Evolutionary conservation across 1,140 invertebrate genomes (phyloP).

Genomic region (Lamellibrachia luymesi): DNA sequence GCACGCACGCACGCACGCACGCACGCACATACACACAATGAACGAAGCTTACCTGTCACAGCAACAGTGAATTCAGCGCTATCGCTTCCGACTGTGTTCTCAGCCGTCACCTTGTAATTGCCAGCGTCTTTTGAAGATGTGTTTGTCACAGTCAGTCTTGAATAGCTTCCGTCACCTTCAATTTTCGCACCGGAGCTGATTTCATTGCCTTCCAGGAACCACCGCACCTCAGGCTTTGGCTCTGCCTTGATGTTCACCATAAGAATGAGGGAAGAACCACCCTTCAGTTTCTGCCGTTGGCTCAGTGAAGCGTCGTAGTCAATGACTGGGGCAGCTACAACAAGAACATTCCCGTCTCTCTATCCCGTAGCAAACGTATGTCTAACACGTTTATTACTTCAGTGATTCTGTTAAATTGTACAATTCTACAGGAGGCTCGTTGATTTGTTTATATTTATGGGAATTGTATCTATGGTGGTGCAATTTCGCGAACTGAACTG

Average conservation of each 20-base stretch:
- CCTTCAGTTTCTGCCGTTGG: constrained; percentile 40
- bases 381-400: neutral
- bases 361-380: neutral
- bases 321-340: constrained; percentile 12
- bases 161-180: constrained; percentile 1
- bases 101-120: constrained; percentile 73
- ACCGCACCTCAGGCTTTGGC: constrained; percentile 78
- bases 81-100: constrained; percentile 82
- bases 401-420: neutral
- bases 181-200: constrained; percentile 11
- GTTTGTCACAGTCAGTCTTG: constrained; percentile 68
- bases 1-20: too few species aligned
- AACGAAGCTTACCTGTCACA: constrained; percentile 38
- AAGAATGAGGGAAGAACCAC: constrained; percentile 41
- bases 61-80: constrained; percentile 34
- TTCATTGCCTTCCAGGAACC: constrained; percentile 72
- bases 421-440: too few species aligned
- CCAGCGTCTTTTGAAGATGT: constrained; percentile 80
- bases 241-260: constrained; percentile 76
- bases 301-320: constrained; percentile 37
- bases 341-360: neutral
- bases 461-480: too few species aligned
- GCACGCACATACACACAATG: constrained; percentile 79
- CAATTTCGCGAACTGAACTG: too few species aligned
- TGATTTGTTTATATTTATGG: neutral